A percentile compares a stretch with the other conserved stretches of the same genome.
phyloP scores from a whole-genome alignment of 1,140 invertebrate genomes.

The Muscidifurax raptorellus region DNA sequence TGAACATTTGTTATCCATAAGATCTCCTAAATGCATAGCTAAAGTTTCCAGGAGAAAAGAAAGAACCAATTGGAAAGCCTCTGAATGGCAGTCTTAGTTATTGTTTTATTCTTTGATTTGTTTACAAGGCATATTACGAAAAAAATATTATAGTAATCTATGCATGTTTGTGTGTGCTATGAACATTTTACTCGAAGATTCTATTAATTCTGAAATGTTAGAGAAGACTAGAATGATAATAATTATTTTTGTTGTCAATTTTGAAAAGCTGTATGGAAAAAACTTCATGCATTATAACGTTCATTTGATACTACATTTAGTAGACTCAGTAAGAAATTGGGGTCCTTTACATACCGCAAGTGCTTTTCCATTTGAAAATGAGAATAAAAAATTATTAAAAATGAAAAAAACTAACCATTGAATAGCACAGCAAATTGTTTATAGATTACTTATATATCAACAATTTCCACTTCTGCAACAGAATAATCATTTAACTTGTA shows the following conservation, averaged over 20 bases:
- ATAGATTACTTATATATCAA: conserved; percentile 4
- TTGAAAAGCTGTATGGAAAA: conserved; percentile 44
- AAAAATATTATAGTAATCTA: conserved; percentile 50
- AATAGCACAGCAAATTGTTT: neutral
- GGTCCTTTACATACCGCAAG: conserved; percentile 30
- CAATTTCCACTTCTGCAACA: neutral
- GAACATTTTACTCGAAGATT: conserved; percentile 47
- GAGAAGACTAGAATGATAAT: conserved; percentile 35
- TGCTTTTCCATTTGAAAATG: conserved; percentile 49
- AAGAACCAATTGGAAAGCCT: conserved; percentile 49
- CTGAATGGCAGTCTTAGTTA: conserved; percentile 54
- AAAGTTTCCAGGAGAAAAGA: neutral
- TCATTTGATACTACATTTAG: conserved; percentile 53
- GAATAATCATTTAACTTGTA: neutral
- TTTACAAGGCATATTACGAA: conserved; percentile 25
- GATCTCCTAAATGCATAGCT: conserved; percentile 29
- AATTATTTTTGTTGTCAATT: conserved; percentile 33
- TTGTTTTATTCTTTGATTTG: conserved; percentile 46
- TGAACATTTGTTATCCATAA: conserved; percentile 20
- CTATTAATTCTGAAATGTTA: conserved; percentile 38
- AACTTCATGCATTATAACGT: conserved; percentile 53
- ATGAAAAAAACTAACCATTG: conserved; percentile 22
- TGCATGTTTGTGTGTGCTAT: conserved; percentile 40
- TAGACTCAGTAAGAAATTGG: conserved; percentile 41
- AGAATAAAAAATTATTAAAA: conserved; percentile 34